Percentiles rank a stretch among this genome's conserved stretches.
These are phyloP conservation scores for Drosophila pseudotalamancana DNA, from an alignment of 2,888 invertebrate genomes.

Conservation along the genomic window DNA sequence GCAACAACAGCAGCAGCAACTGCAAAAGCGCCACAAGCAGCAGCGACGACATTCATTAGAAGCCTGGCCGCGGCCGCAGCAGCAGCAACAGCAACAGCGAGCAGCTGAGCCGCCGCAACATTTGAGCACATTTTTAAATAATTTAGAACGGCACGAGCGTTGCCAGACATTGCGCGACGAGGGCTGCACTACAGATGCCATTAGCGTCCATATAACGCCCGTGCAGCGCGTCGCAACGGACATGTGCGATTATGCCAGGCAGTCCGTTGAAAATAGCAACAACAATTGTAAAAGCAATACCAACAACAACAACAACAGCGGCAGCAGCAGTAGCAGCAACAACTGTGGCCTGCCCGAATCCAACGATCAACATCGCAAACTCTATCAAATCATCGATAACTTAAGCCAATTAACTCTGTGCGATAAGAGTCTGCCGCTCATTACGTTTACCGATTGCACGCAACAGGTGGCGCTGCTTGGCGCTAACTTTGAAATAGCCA, in stretches of 20 bases:
- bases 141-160: constrained; percentile 35
- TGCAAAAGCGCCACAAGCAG: constrained; percentile 22
- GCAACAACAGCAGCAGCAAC: constrained; percentile 19
- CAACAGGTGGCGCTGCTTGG: constrained; percentile 59
- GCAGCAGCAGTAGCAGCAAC: constrained; percentile 7
- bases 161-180: constrained; percentile 24
- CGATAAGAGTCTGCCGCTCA: constrained; percentile 77
- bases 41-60: constrained; percentile 36
- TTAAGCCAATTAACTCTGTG: constrained; percentile 73
- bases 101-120: constrained; percentile 33
- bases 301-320: constrained; percentile 10
- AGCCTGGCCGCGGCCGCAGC: constrained; percentile 31
- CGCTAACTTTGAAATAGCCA: constrained; percentile 48
- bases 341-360: constrained; percentile 7
- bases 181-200: constrained; percentile 40
- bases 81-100: constrained; percentile 28
- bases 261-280: constrained; percentile 12
- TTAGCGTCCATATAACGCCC: constrained; percentile 78
- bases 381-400: constrained; percentile 80
- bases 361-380: constrained; percentile 44
- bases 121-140: constrained; percentile 44
- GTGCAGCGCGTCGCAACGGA: constrained; percentile 21
- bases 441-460: constrained; percentile 82
- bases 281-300: not conserved
- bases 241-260: constrained; percentile 53